Base-by-base conservation (phyloP, 2,113 vertebrate genomes). In the Ahaetulla prasina region DNA sequence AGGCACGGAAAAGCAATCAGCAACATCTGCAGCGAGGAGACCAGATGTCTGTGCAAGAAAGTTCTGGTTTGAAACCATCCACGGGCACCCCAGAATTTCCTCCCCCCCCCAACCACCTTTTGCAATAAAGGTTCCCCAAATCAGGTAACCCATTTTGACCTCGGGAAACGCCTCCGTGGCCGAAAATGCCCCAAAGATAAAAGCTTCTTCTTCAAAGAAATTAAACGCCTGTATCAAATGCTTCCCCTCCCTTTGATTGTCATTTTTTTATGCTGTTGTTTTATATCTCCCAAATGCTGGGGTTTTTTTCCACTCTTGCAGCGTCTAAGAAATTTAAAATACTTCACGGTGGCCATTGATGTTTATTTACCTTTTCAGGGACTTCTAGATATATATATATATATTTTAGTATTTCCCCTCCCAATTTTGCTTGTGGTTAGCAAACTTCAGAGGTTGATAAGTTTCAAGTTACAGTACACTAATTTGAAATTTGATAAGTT, bases 101-200 rank as follows among this genome's bases (percentile, higher is more conserved):
- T 39, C 20, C 16, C 14, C 16, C 14, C 18, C 60, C 9, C 2
- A 2, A n/a, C n/a, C n/a, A n/a, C n/a, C n/a, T n/a, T 80, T 39
- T 39, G 6, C n/a, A 8, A 20, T 3, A 20, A 20, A 4, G 35
- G n/a, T 8, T 35, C 68, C 63, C 2, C 49, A 2, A 10, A 18
- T 20, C 1, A 1, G 1, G 1, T 39, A 14, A 18, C 16, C n/a
- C 68, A 1, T 1, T 14, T 8, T 35, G 68, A 20, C 7, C n/a
- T 20, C 7, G 8, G n/a, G 68, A 80, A 39, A 8, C 7, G 1
- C 12, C 30, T n/a, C 12, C 4, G 1, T 30, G 30, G 11, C 16
- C 16, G 7, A 20, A 80, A 80, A 39, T 3, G 16, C n/a, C 16
- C 16, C 6, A 39, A 35, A 8, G 6, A 8, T 16, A 1, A 0